Evolutionary conservation across 1,140 invertebrate species (phyloP), one percentile per base, ranked within the genome.

Genomic region (Coelopa frigida): DNA sequence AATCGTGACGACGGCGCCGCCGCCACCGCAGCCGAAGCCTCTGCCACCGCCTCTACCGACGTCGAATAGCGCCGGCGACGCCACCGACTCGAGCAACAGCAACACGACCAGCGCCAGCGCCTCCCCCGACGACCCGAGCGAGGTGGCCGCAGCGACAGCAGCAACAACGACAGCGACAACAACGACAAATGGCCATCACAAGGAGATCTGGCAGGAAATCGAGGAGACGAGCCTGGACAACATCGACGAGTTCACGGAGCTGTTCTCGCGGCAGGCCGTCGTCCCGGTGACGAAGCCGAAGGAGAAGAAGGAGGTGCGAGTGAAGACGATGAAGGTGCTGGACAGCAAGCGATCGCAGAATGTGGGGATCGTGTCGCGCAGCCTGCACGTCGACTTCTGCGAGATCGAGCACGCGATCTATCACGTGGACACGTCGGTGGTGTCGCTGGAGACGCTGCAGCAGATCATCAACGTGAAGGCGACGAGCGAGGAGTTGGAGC

Each of bases 401-500:
- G 92, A 95, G 64, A 91, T 98, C 33, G 91, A 97, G 73, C 88
- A 92, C 70, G 92, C 93, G 40, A 84, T 97, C 48, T 89, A 95
- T 50, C 89, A 91, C 66, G 87, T 95, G 70, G 93, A 98, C 69
- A 94, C 90, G 0, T 89, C 89, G 3, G 77, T 86, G 11, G 79
- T 98, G 3, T 87, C 81, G 61, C 74, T 93, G 45, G 94, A 97
- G 63, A 84, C 86, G 4, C 73, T 97, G 45, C 88, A 93, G 63
- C 87, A 92, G 68, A 92, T 98, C 55, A 92, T 94, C 72, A 90
- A 95, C 73, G 81, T 86, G 11, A 78, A 86, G 67, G 87, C 87
- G 11, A 86, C 83, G 3, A 60, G 80, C 4, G 90, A 94, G 56
- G 94, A 98, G 70, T 59, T 96, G 24, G 71, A 78, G 42, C 67